Conservation (phyloP, 2,888 invertebrate species). For the Polietes domitor region DNA sequence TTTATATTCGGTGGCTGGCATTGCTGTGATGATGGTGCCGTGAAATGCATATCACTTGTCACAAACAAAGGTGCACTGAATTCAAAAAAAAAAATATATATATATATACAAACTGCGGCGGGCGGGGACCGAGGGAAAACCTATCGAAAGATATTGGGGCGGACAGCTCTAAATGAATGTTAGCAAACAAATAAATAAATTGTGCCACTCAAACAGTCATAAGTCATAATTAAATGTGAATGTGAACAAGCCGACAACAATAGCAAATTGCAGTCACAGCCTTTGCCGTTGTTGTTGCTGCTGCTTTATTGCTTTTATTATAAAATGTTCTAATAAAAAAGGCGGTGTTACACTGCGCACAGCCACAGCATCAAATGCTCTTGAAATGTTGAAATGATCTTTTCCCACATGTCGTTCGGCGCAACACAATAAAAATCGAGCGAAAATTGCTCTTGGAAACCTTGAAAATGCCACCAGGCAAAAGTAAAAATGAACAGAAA, state of each 20-base stretch:
- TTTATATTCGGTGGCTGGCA: too few species aligned
- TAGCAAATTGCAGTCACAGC: too few species aligned
- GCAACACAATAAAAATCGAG: neutral
- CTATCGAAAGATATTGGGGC: neutral
- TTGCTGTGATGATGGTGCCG: neutral
- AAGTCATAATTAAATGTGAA: conserved; percentile 24
- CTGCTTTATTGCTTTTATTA: neutral
- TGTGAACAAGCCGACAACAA: neutral
- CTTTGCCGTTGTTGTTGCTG: too few species aligned
- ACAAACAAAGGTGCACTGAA: neutral
- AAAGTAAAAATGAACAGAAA: conserved; percentile 3
- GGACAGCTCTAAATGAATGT: neutral
- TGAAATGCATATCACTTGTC: neutral
- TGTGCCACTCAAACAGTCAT: conserved; percentile 15
- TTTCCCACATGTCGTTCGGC: neutral
- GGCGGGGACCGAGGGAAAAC: neutral
- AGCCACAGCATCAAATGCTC: neutral
- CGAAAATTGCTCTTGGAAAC: neutral
- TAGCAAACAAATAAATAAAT: conserved; percentile 10
- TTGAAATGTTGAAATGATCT: neutral
- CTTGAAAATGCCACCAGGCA: conserved; percentile 8
- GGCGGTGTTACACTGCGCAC: neutral
- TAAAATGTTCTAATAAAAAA: too few species aligned
- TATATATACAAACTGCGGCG: too few species aligned
- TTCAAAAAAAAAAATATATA: neutral